phyloP scores from a whole-genome alignment of 2,113 vertebrate species.

The Dipodomys spectabilis region DNA sequence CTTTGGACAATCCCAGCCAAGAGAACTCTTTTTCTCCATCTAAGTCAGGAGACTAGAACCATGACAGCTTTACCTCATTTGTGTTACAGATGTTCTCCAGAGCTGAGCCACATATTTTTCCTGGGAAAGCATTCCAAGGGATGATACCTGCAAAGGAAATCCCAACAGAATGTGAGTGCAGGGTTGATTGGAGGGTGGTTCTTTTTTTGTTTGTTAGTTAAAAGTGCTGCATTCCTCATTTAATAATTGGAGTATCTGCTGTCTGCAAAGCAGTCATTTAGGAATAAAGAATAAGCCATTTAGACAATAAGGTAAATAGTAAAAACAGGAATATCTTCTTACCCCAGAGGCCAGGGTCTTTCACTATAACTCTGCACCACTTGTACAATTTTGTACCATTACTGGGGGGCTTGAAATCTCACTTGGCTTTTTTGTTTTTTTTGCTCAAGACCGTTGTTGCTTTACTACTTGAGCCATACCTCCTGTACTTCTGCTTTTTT shows the following conservation, averaged over 20 bases:
- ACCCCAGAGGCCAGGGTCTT: background rate
- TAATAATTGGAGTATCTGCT: background rate
- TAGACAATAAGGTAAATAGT: background rate
- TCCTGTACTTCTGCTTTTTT: background rate
- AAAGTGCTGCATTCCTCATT: background rate
- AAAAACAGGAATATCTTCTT: background rate
- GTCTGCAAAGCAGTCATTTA: background rate
- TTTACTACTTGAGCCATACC: too few relatives aligned
- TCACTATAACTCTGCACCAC: background rate
- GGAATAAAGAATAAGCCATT: background rate
- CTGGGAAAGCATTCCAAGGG: conserved; percentile 96
- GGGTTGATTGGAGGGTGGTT: background rate
- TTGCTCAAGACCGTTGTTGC: too few relatives aligned
- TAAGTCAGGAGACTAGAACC: too few relatives aligned
- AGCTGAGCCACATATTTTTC: conserved; percentile 93
- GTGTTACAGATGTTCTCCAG: conserved; percentile 95
- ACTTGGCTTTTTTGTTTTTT: too few relatives aligned
- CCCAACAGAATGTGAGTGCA: conserved; percentile 52
- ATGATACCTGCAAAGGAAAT: conserved; percentile 92
- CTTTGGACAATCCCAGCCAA: background rate
- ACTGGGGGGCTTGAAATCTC: too few relatives aligned
- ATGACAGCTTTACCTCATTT: conserved; percentile 89
- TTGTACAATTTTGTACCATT: too few relatives aligned
- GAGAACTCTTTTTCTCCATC: background rate
- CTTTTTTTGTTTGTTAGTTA: background rate